Evolutionary conservation across 2,113 vertebrate species (phyloP).

Genomic region (Labrus mixtus): DNA sequence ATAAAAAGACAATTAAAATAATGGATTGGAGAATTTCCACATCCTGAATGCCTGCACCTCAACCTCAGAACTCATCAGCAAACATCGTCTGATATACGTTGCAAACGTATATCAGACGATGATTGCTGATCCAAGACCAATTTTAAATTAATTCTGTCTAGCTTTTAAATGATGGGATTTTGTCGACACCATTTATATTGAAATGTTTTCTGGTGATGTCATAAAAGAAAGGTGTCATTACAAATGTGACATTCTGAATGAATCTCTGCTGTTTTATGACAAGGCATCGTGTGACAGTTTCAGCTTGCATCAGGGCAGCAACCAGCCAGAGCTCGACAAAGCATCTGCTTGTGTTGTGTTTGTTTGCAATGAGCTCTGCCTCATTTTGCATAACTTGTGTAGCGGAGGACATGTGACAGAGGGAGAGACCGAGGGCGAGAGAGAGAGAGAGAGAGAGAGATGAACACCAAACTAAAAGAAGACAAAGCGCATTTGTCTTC

Average conservation of each 20-base stretch:
- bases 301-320: conserved; percentile 52
- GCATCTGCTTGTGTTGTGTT: conserved; percentile 80
- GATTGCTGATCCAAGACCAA: no score
- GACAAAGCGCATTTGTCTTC: conserved; percentile 75
- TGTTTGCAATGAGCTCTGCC: conserved; percentile 81
- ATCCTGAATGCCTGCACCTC: no score
- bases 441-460: conserved; percentile 67
- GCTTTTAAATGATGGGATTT: not conserved
- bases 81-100: no score
- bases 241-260: conserved; percentile 4
- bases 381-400: conserved; percentile 84
- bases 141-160: not conserved
- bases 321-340: conserved; percentile 75
- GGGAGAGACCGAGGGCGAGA: conserved; percentile 70
- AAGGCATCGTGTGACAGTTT: conserved; percentile 53
- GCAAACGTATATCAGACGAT: no score
- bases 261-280: conserved; percentile 44
- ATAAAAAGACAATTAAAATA: no score
- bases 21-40: no score
- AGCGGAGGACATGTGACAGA: conserved; percentile 81
- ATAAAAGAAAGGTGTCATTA: not conserved
- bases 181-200: not conserved
- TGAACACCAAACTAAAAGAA: conserved; percentile 59
- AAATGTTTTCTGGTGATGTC: not conserved
- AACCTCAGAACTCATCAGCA: no score